A percentile compares a stretch with the other conserved stretches of the same genome.
phyloP scores from a whole-genome alignment of 2,797 vertebrate genomes.

The Odontamblyopus lacepedii region DNA sequence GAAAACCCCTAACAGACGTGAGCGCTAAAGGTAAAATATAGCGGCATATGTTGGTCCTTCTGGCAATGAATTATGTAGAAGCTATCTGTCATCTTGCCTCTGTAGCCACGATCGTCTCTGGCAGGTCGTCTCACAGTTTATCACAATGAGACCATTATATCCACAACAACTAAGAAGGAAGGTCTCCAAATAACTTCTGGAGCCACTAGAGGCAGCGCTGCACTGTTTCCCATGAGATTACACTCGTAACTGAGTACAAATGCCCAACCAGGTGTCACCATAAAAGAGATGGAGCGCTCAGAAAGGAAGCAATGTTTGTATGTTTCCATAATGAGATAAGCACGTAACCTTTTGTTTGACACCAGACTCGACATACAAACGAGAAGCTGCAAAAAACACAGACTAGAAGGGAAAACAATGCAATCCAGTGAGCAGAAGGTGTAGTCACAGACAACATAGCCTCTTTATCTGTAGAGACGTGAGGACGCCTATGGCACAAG shows the following conservation, averaged over 20 bases:
- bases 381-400: conserved; percentile 16
- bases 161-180: conserved; percentile 22
- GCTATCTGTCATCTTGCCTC: conserved; percentile 51
- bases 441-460: conserved; percentile 19
- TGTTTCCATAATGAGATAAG: conserved; percentile 30
- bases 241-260: conserved; percentile 15
- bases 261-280: conserved; percentile 2
- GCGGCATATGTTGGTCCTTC: conserved; percentile 59
- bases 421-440: conserved; percentile 10
- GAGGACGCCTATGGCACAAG: conserved; percentile 45
- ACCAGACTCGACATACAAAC: conserved; percentile 26
- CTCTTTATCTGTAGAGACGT: conserved; percentile 44
- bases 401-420: conserved; percentile 8
- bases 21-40: conserved; percentile 43
- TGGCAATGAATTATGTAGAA: conserved; percentile 65
- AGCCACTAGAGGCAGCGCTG: conserved; percentile 17
- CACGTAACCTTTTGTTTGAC: conserved; percentile 13
- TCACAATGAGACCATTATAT: conserved; percentile 28
- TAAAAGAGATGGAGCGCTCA: neutral
- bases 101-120: conserved; percentile 33
- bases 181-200: conserved; percentile 17
- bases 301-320: conserved; percentile 20
- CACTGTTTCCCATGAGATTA: conserved; percentile 10
- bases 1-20: conserved; percentile 31
- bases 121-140: conserved; percentile 21